Base-by-base conservation (phyloP, 2,113 vertebrate species). In the Python bivittatus region DNA sequence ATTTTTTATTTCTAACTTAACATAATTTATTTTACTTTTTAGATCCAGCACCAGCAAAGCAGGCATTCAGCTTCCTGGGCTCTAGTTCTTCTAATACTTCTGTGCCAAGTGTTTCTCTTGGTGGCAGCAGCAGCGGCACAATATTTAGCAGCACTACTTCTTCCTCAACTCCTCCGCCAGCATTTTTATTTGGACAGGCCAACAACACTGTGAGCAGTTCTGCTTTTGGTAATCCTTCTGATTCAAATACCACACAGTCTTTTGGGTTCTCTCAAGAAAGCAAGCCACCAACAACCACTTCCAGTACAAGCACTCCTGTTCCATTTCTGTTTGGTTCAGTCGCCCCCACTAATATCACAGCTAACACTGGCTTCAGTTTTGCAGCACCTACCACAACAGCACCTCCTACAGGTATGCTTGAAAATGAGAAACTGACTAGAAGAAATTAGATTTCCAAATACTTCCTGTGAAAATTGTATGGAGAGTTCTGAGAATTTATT, bases 171-270 rank as follows among this genome's bases (percentile, higher is more conserved):
- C 90, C 96, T 17, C 94, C 96, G 22, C 0, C 96, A 72, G 86
- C 97, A 23, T 99, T 99, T 42, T 93, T 99, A 86, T 99, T 99
- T 84, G 98, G 99, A 93, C 98, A 99, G 95, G 95, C 97, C 88
- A 94, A 97, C 95, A 97, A 97, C 94, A 97, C 97, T 84, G 98
- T 96, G 95, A 97, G 97, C 96, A 96, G 95, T 90, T 96, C 98
- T 90, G 96, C 97, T 91, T 98, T 98, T 90, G 97, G 97, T 83
- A 97, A 57, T 88, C 88, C 97, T 53, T 93, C 96, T 42, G 98
- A 98, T 48, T 93, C 97, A 8, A 96, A 96, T 72, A 89, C 98
- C 4, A 96, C 98, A 84, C 98, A 98, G 91, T 93, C 98, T 0
- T 98, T 99, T 88, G 92, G 98, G 13, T 99, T 99, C 91, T 97